phyloP scores from a whole-genome alignment of 2,888 invertebrate species.

The Mythimna albipuncta region DNA sequence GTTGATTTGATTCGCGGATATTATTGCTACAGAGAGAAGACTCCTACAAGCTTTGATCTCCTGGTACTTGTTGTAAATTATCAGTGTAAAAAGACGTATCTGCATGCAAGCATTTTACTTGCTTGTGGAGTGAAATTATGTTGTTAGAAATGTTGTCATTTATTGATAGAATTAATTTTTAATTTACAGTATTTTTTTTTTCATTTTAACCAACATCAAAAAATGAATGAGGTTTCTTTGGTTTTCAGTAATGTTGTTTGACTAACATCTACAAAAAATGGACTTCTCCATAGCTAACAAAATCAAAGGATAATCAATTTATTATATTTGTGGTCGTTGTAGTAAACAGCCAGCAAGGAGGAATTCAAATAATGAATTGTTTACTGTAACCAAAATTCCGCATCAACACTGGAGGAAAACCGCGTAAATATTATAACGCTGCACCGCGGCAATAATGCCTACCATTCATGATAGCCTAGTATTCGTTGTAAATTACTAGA shows the following conservation, averaged over 20 bases:
- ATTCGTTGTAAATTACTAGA: conserved; percentile 65
- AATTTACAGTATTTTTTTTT: background rate
- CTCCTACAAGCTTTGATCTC: conserved; percentile 58
- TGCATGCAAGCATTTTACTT: background rate
- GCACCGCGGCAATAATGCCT: conserved; percentile 28
- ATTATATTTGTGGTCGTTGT: background rate
- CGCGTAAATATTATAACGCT: conserved; percentile 4
- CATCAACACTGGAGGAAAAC: background rate
- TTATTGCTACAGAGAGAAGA: conserved; percentile 41
- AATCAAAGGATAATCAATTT: conserved; percentile 3
- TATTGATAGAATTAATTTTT: no score
- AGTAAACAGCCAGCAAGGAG: conserved; percentile 1
- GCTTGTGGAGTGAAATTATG: no score
- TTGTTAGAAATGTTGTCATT: no score
- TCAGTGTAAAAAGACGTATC: conserved; percentile 54
- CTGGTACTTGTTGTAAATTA: conserved; percentile 63
- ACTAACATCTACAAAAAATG: background rate
- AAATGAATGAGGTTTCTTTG: background rate
- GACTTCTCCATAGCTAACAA: background rate
- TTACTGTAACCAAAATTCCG: conserved; percentile 21
- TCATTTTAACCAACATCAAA: no score
- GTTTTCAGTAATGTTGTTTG: background rate
- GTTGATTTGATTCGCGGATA: conserved; percentile 42
- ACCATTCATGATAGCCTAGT: conserved; percentile 67
- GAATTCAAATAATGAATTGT: conserved; percentile 16